A percentile compares a stretch with the other conserved stretches of the same genome.
Conservation (phyloP, 2,888 invertebrate species). For the Eudasyphora cyanicolor region DNA sequence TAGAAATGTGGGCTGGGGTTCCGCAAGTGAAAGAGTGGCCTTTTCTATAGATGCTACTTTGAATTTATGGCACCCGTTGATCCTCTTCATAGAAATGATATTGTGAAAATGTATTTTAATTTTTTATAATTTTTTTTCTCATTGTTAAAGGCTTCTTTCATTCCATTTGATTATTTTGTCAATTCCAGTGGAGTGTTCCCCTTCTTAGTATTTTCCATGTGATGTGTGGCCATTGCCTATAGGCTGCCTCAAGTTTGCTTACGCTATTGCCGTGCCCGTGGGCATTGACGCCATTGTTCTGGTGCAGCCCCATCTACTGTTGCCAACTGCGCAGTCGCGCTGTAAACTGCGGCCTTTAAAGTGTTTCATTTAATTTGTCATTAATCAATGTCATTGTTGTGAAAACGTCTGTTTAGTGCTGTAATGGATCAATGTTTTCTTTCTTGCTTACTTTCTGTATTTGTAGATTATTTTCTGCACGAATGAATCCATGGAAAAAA, state of each 20-base stretch:
- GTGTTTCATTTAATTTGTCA: conserved; percentile 71
- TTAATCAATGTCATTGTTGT: conserved; percentile 72
- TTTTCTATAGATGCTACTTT: no score
- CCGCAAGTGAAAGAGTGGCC: conserved; percentile 50
- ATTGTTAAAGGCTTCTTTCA: not conserved
- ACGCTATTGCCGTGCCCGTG: not conserved
- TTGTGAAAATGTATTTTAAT: conserved; percentile 17
- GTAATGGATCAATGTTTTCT: conserved; percentile 35
- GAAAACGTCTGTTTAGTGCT: conserved; percentile 34
- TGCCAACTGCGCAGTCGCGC: not conserved
- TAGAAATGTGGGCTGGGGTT: conserved; percentile 8
- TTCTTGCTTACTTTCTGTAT: not conserved
- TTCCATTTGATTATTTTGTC: not conserved
- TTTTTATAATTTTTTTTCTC: not conserved
- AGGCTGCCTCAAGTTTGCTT: not conserved
- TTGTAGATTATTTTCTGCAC: conserved; percentile 32
- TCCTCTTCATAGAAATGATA: not conserved
- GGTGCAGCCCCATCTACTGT: not conserved
- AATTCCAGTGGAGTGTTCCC: not conserved
- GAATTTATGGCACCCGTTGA: no score
- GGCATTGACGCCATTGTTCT: not conserved
- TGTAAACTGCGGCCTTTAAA: conserved; percentile 59
- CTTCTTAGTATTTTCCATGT: no score
- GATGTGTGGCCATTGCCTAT: conserved; percentile 33
- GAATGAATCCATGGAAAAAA: not conserved